phyloP scores from a whole-genome alignment of 2,797 vertebrate genomes.

The Enteromius paludinosus region DNA sequence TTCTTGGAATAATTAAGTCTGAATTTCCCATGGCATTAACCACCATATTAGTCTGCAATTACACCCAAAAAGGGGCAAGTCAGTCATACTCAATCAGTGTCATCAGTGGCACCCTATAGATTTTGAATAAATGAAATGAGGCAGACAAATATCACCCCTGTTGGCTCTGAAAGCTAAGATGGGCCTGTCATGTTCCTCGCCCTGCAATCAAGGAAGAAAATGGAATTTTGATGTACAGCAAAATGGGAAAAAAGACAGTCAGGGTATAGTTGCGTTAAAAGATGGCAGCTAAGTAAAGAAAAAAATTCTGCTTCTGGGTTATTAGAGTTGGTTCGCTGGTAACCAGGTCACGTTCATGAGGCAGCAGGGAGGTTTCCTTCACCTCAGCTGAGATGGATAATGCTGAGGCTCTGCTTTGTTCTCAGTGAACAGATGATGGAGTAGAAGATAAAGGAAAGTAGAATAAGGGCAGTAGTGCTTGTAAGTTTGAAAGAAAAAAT shows the following conservation, averaged over 20 bases:
- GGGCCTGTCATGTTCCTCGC: conserved; percentile 11
- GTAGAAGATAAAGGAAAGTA: neutral
- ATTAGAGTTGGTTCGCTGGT: conserved; percentile 2
- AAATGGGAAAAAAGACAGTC: neutral
- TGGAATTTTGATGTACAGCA: conserved; percentile 35
- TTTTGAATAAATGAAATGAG: conserved; percentile 32
- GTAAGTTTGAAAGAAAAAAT: conserved; percentile 15
- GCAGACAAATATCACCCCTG: conserved; percentile 14
- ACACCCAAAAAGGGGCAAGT: conserved; percentile 16
- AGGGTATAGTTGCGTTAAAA: neutral
- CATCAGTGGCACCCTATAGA: conserved; percentile 18
- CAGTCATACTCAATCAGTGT: conserved; percentile 13
- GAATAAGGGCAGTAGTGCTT: neutral
- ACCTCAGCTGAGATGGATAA: conserved; percentile 23
- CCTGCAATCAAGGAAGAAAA: conserved; percentile 25
- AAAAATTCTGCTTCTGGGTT: conserved; percentile 18
- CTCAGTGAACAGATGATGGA: conserved; percentile 22
- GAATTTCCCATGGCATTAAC: conserved; percentile 19
- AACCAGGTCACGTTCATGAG: conserved; percentile 13
- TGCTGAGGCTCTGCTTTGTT: conserved; percentile 18
- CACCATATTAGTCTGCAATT: conserved; percentile 13
- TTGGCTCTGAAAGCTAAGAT: conserved; percentile 25
- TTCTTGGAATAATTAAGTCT: conserved; percentile 21
- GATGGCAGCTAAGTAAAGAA: neutral
- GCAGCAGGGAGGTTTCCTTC: conserved; percentile 13